A percentile compares a stretch with the other conserved stretches of the same genome.
phyloP scores from a whole-genome alignment of 2,888 invertebrate species.

The Scrobipalpa atriplicella region DNA sequence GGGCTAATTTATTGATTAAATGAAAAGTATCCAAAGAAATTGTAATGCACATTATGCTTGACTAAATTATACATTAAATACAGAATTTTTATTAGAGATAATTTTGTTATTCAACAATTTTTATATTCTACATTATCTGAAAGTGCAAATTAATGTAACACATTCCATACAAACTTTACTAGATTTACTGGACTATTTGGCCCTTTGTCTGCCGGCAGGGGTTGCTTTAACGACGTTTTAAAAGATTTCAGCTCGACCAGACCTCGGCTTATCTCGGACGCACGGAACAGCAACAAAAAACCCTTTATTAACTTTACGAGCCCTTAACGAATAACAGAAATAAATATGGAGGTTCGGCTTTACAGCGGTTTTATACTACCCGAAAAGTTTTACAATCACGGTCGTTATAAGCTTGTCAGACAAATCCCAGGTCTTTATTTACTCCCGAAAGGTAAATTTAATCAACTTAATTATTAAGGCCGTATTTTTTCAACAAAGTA shows the following conservation, averaged over 20 bases:
- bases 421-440: neutral
- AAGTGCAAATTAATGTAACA: no score
- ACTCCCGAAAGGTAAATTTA: neutral
- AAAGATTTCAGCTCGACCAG: constrained; percentile 74
- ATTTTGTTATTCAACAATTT: no score
- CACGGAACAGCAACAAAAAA: constrained; percentile 74
- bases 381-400: constrained; percentile 64
- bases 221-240: constrained; percentile 81
- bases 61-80: no score
- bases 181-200: no score
- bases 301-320: constrained; percentile 81
- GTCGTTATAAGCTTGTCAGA: no score
- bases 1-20: no score
- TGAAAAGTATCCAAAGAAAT: no score
- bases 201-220: constrained; percentile 72
- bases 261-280: constrained; percentile 76
- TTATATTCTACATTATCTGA: no score
- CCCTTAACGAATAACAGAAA: constrained; percentile 79
- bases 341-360: constrained; percentile 74
- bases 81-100: no score
- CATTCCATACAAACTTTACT: no score
- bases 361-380: no score
- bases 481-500: neutral
- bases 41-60: no score
- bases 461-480: constrained; percentile 1